phyloP scores from a whole-genome alignment of 2,113 vertebrate genomes.

The Gobius niger region DNA sequence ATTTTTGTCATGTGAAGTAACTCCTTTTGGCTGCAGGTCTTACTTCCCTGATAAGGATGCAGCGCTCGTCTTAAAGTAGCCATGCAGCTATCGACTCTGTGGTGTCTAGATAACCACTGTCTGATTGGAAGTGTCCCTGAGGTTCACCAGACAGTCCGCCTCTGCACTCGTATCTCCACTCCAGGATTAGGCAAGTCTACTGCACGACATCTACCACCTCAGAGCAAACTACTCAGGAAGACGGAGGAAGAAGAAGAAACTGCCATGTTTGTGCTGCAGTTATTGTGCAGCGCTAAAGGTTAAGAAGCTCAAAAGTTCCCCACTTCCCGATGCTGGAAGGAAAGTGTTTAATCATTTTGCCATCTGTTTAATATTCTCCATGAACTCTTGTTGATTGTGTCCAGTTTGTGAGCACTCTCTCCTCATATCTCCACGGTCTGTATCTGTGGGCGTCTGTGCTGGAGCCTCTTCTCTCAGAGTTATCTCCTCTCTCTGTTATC shows the following conservation, averaged over 20 bases:
- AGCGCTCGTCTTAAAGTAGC: conserved; percentile 23
- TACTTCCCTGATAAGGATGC: not conserved
- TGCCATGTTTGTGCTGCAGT: too few relatives aligned
- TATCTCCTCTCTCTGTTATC: conserved; percentile 29
- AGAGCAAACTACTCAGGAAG: too few relatives aligned
- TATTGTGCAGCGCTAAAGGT: too few relatives aligned
- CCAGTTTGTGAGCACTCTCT: not conserved
- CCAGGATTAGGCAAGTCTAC: too few relatives aligned
- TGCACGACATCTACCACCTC: too few relatives aligned
- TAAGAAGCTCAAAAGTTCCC: too few relatives aligned
- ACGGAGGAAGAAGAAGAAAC: too few relatives aligned
- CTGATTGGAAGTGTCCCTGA: conserved; percentile 53
- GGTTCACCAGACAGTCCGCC: conserved; percentile 37
- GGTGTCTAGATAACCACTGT: conserved; percentile 45
- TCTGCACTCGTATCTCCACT: not conserved
- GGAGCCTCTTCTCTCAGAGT: not conserved
- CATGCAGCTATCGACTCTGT: conserved; percentile 27
- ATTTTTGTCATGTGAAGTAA: too few relatives aligned
- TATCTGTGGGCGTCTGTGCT: conserved; percentile 1
- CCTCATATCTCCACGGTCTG: conserved; percentile 1
- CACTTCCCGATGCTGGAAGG: too few relatives aligned
- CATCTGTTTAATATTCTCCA: too few relatives aligned
- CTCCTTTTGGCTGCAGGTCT: not conserved
- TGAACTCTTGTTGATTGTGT: too few relatives aligned
- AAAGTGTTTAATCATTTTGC: too few relatives aligned